Conservation (phyloP, 2,797 vertebrate species). For the Aulostomus chinensis region DNA sequence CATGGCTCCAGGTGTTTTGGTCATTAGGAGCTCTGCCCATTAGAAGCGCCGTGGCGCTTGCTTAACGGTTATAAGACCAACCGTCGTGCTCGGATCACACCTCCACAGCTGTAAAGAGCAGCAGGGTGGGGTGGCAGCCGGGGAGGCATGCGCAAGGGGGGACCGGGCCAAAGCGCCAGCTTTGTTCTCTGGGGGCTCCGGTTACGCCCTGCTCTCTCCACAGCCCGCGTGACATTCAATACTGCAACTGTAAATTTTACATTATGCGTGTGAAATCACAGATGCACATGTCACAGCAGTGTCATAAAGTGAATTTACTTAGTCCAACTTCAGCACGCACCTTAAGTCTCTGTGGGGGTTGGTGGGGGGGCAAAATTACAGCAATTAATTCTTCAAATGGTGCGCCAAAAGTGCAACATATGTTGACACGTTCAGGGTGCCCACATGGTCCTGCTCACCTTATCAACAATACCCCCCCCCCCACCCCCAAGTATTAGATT, state of each 20-base stretch:
- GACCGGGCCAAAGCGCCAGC: slow-evolving; percentile 84
- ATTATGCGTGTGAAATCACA: slow-evolving; percentile 89
- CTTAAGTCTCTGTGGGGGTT: slow-evolving; percentile 63
- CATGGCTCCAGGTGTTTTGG: slow-evolving; percentile 81
- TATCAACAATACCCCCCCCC: slow-evolving; percentile 40
- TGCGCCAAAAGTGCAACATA: slow-evolving; percentile 32
- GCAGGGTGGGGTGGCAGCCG: slow-evolving; percentile 63
- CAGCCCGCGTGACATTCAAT: slow-evolving; percentile 81
- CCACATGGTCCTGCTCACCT: slow-evolving; percentile 55
- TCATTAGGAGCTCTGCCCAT: slow-evolving; percentile 72
- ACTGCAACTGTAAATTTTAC: slow-evolving; percentile 87
- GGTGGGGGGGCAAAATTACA: slow-evolving; percentile 55
- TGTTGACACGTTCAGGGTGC: slow-evolving; percentile 31
- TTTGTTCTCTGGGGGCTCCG: slow-evolving; percentile 84
- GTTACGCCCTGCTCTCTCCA: slow-evolving; percentile 85
- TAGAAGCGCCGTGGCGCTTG: slow-evolving; percentile 64
- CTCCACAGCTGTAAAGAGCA: slow-evolving; percentile 86
- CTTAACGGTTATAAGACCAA: slow-evolving; percentile 78
- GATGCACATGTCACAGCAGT: slow-evolving; percentile 86
- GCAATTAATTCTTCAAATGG: slow-evolving; percentile 63
- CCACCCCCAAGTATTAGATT: slow-evolving; percentile 34
- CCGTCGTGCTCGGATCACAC: slow-evolving; percentile 84
- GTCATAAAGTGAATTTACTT: slow-evolving; percentile 85
- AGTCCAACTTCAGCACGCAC: slow-evolving; percentile 76
- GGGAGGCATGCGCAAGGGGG: slow-evolving; percentile 83